Evolutionary conservation across 1,140 invertebrate species (phyloP), one percentile per base, ranked within the genome.

Genomic region (Trachelipus rathkii): DNA sequence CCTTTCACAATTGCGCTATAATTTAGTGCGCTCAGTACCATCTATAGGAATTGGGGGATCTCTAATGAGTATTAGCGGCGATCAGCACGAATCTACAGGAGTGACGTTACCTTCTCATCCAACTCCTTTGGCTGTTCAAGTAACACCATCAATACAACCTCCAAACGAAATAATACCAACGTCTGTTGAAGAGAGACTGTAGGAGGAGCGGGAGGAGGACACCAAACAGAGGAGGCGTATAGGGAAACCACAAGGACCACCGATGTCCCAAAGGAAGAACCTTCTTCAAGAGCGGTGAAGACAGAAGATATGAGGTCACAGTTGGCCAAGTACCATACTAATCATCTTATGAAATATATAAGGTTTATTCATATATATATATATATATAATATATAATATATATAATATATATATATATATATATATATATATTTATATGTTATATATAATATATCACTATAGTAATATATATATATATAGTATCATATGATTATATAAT

Each of bases 391-490:
- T 60, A 60, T 60, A 60, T 60, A 60, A 60, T 60, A 60, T 60
- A 60, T 60, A 60, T 60, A 60, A 4, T 15, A 60, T 60, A 60
- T 60, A 60, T 60, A 60, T 60, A 60, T 60, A 60, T 60, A 60
- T 60, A 60, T 60, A 60, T 60, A 60, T 33, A 60, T 60, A 60
- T 60, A 60, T 60, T 4, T 60, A 60, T 60, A 60, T 60, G 8
- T 60, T 60, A 60, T 60, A 60, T 60, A 60, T 33, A 33, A 60
- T 60, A 60, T 60, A 60, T 60, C n/a, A n/a, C n/a, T n/a, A n/a
- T n/a, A n/a, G n/a, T n/a, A n/a, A 60, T 60, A 60, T 60, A 60
- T 60, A 60, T 60, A 60, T 60, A 60, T 60, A 60, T 60, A 60
- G 19, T 33, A 33, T 33, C n/a, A n/a, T n/a, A n/a, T n/a, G n/a